A percentile compares a stretch with the other conserved stretches of the same genome.
phyloP scores from a whole-genome alignment of 2,113 vertebrate species.

The Cyanoderma ruficeps region DNA sequence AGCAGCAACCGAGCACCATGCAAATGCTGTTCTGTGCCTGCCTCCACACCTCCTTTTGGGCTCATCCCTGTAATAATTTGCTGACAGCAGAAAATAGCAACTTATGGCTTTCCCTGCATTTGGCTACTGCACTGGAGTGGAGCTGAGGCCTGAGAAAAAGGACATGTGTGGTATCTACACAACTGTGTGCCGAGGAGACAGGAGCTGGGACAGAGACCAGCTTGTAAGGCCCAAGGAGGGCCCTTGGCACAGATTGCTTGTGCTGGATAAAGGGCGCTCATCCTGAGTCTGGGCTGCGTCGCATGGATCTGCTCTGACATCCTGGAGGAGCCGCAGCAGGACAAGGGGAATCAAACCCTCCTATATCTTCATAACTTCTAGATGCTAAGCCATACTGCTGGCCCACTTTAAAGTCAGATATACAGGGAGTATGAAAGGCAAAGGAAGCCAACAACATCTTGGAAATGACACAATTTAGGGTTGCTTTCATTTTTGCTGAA shows the following conservation, averaged over 20 bases:
- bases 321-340: neutral
- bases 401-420: neutral
- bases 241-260: accelerated
- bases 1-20: neutral
- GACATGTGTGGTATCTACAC: neutral
- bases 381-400: neutral
- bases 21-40: neutral
- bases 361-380: neutral
- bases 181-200: neutral
- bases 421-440: neutral
- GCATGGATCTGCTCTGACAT: neutral
- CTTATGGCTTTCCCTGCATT: neutral
- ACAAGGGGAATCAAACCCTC: neutral
- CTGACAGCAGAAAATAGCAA: neutral
- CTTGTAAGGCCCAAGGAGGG: neutral
- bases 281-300: accelerated
- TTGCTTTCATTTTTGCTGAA: neutral
- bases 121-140: neutral
- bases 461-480: neutral
- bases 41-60: neutral
- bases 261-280: neutral
- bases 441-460: neutral
- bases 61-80: neutral
- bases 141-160: neutral
- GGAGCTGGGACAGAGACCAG: neutral